These are phyloP conservation scores for Heliconius erato DNA, from an alignment of 2,888 invertebrate genomes.

Conservation along the genomic window DNA sequence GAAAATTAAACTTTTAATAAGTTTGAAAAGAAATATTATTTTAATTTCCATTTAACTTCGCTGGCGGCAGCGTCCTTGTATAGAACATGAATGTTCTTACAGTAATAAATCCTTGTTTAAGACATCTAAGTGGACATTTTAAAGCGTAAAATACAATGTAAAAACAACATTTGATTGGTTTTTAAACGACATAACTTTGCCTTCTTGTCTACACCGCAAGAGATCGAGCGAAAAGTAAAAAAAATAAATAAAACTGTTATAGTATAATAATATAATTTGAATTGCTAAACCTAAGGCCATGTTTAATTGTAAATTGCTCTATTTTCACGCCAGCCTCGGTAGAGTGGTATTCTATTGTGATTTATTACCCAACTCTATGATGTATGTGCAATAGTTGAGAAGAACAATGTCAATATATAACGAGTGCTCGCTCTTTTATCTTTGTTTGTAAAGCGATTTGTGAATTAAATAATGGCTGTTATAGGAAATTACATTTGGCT, in stretches of 20 bases:
- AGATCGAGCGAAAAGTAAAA: not conserved
- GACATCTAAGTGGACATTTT: no score
- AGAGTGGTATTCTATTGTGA: slow-evolving; percentile 34
- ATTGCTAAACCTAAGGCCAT: slow-evolving; percentile 2
- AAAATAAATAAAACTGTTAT: not conserved
- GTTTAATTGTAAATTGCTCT: slow-evolving; percentile 36
- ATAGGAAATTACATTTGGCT: not conserved
- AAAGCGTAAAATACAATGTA: no score
- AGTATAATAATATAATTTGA: not conserved
- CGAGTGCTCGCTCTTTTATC: not conserved
- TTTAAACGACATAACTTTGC: no score
- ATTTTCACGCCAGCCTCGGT: not conserved
- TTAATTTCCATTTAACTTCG: not conserved
- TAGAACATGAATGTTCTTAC: no score
- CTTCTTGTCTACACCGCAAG: not conserved
- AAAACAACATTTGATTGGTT: no score
- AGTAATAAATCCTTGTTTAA: no score
- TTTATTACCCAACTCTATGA: slow-evolving; percentile 19
- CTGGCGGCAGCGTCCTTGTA: no score
- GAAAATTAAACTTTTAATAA: not conserved
- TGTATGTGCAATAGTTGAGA: not conserved
- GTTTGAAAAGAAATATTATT: not conserved
- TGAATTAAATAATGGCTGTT: not conserved
- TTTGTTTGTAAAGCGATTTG: not conserved
- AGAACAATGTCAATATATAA: slow-evolving; percentile 9